Evolutionary conservation across 2,888 invertebrate genomes (phyloP).

Genomic region (Pachliopta kotzebuea): DNA sequence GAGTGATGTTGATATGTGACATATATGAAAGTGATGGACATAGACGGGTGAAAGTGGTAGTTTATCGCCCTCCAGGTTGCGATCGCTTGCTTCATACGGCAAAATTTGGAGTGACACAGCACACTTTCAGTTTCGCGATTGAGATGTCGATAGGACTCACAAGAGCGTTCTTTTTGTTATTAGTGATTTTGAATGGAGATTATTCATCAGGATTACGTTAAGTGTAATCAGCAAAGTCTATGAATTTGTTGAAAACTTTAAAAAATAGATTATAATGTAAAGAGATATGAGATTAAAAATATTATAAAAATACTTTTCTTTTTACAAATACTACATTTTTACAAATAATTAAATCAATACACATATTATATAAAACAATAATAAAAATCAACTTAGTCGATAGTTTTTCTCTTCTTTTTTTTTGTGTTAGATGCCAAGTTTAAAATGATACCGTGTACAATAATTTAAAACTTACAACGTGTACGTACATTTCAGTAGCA

Average conservation of each 20-base stretch:
- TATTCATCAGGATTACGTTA: constrained; percentile 22
- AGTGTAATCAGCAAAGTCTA: constrained; percentile 10
- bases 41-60: constrained; percentile 54
- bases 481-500: no score
- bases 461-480: no score
- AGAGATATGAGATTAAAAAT: no score
- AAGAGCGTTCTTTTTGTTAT: constrained; percentile 23
- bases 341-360: no score
- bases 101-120: constrained; percentile 30
- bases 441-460: no score
- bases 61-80: constrained; percentile 51
- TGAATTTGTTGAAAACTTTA: neutral
- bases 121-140: constrained; percentile 29
- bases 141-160: constrained; percentile 23
- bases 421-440: no score
- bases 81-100: constrained; percentile 33
- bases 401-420: no score
- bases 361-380: no score
- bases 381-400: no score
- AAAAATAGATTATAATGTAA: no score
- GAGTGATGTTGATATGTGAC: neutral
- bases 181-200: constrained; percentile 25
- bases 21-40: constrained; percentile 29
- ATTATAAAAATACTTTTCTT: no score
- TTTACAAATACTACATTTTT: no score